Base-by-base conservation (phyloP, 2,113 vertebrate genomes). In the Nesogale talazaci region DNA sequence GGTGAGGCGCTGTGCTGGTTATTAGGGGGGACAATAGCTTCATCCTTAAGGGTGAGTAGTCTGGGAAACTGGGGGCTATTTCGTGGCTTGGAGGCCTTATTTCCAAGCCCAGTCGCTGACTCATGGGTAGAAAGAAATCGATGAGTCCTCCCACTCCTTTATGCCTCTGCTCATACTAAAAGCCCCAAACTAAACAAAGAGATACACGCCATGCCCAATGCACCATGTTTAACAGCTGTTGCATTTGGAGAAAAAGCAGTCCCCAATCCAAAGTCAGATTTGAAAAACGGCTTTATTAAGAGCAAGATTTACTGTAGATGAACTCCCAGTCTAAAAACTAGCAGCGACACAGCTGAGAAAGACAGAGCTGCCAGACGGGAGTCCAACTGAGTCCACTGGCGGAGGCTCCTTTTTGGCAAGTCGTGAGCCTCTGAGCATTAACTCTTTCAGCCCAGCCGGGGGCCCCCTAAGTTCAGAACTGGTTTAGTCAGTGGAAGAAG, bases 241-340 rank as follows among this genome's bases (percentile, higher is more conserved):
- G 93, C 88, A 88, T 88, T 95, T 86, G 88, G 93, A 95, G 94
- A 70, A 93, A 94, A 96, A 88, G 86, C 94, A 92, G 95, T 88
- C 96, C 95, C 94, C 76, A 61, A 94, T 93, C 94, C 95, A 93
- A 91, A 95, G 96, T 96, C 96, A 97, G 94, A 94, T 95, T 90
- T 92, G 93, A 96, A 95, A 92, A 95, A 96, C 88, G 69, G 93
- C 95, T 97, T 96, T 95, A 95, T 96, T 96, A 95, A 93, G 93
- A 88, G 88, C 74, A 92, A 93, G 93, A 95, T 90, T 95, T 94
- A 93, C 93, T 93, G 38, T 83, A 85, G 11, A 29, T 75, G 83
- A 95, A 90, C 84, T 95, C 79, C 83, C 88, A 92, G 88, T 38
- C 65, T 67, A n/a, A 70, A 72, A 91, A 88, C 79, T 15, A 40